Evolutionary conservation across 2,113 vertebrate species (phyloP), one percentile per base, ranked within the genome.

Genomic region (Dicrurus megarhynchus): DNA sequence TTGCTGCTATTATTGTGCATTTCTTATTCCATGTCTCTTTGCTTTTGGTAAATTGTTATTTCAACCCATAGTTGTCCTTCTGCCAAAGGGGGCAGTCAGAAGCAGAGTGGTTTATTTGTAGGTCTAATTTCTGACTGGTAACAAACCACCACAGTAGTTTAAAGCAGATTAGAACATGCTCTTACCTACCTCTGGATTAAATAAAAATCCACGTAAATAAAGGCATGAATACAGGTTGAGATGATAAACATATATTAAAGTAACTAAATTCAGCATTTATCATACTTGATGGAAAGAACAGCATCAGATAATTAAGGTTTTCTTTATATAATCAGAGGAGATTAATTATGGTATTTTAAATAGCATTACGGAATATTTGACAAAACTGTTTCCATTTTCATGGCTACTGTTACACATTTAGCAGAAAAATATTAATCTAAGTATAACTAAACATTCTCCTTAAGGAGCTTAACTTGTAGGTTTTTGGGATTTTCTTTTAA

Each of bases 71-170:
- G 17, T 17, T 23, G 39, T 12, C 37, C 27, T 12, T 37, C 15
- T 69, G 15, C 11, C 12, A 33, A 27, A 65, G 12, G 16, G 12
- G 4, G 13, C 0, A 0, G 24, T 49, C 10, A 24, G 24, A 39
- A 65, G 19, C 7, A 7, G 32, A 26, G 26, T 23, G 22, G 22
- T 37, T 46, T 46, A 60, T 61, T 37, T 46, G 33, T 46, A 27
- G 10, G 33, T 60, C 22, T 37, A 19, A 44, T 33, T 69, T 69
- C 28, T 52, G 27, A 16, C 8, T 60, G 27, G 33, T 20, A 39
- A 28, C 9, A 53, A 69, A 24, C 10, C 19, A 52, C 11, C 33
- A 24, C 19, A 39, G 10, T 28, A 44, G 1, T 5, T 59, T 32
- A 65, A 87, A 70, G 32, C 3, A 69, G 19, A 46, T 42, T 42